Conservation (phyloP, 2,113 vertebrate species). For the Ageneiosus marmoratus region DNA sequence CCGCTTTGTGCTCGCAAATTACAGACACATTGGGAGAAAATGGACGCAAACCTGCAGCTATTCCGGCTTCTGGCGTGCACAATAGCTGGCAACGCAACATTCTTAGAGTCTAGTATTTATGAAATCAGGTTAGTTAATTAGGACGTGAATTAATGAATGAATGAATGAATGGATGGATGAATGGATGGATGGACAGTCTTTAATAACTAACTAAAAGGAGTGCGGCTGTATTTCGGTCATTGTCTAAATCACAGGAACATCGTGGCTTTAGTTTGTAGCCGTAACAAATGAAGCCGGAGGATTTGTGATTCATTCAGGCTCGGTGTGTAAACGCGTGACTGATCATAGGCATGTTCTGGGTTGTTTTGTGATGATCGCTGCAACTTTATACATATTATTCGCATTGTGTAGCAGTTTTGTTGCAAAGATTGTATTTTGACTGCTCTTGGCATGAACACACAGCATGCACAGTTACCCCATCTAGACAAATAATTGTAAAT, state of each 20-base stretch:
- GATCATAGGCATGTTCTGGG: neutral
- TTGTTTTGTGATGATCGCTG: conserved; percentile 1
- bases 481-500: neutral
- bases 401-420: neutral
- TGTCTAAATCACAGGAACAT: neutral
- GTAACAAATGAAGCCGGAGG: neutral
- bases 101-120: neutral
- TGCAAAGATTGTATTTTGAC: neutral
- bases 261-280: neutral
- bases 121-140: too few relatives aligned
- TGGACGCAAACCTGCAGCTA: neutral
- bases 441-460: neutral
- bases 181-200: neutral
- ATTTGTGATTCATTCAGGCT: neutral
- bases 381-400: neutral
- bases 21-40: neutral
- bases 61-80: neutral
- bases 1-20: conserved; percentile 51
- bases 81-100: neutral
- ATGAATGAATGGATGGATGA: neutral
- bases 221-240: neutral
- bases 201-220: neutral
- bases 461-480: neutral
- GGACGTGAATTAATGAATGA: neutral
- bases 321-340: neutral